These are phyloP conservation scores for Ceratina calcarata DNA, from an alignment of 1,140 invertebrate species.

Conservation along the genomic window DNA sequence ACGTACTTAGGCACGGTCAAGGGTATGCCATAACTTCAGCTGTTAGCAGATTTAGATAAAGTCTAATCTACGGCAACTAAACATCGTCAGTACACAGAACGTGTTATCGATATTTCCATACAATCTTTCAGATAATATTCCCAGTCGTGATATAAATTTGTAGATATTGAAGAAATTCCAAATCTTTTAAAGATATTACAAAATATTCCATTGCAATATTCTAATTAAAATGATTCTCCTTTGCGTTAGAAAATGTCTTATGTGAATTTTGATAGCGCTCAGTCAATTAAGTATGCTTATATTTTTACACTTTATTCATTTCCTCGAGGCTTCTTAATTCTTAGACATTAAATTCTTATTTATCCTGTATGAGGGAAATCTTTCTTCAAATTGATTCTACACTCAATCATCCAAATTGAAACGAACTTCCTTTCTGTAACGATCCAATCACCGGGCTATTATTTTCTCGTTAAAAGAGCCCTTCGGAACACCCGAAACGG, in stretches of 20 bases:
- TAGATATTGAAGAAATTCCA: background rate
- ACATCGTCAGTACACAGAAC: conserved; percentile 4
- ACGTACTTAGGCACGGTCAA: background rate
- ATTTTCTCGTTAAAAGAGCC: conserved; percentile 1
- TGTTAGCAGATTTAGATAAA: conserved; percentile 1
- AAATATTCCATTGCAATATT: too few relatives aligned
- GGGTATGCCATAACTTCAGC: background rate
- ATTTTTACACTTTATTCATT: too few relatives aligned
- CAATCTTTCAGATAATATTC: background rate
- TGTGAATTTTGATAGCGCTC: too few relatives aligned
- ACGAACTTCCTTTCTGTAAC: background rate
- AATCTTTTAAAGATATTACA: too few relatives aligned
- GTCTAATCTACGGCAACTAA: background rate
- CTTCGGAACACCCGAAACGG: background rate
- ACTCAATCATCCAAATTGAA: background rate
- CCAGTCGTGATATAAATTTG: background rate
- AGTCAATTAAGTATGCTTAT: too few relatives aligned
- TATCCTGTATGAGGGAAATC: too few relatives aligned
- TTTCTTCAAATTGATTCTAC: background rate
- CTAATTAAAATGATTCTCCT: too few relatives aligned
- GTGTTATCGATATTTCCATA: conserved; percentile 1
- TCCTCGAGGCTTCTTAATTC: too few relatives aligned
- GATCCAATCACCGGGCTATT: background rate
- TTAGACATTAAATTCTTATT: too few relatives aligned
- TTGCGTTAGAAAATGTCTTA: too few relatives aligned